Evolutionary conservation across 2,888 invertebrate genomes (phyloP), one percentile per base, ranked within the genome.

Genomic region (Cenopis cana): DNA sequence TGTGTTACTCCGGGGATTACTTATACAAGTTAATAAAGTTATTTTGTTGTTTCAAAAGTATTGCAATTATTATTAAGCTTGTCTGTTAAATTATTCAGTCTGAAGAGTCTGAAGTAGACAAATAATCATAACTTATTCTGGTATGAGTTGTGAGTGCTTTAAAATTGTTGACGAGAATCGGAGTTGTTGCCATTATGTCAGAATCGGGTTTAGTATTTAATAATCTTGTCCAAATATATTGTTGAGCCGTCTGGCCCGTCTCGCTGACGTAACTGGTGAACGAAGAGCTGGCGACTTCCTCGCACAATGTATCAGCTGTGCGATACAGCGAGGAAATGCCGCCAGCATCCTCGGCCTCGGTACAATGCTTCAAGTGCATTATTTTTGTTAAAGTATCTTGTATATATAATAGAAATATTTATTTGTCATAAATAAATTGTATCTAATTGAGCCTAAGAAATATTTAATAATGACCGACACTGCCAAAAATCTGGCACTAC

Each of bases 91-190:
- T 49, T 57, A 57, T 57, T 46, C 18, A 49, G 0, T 49, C 14
- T 24, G 9, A 36, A 54, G 33, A 29, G 24, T 24, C 2, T n/a
- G 24, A 24, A 24, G 2, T n/a, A n/a, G n/a, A 61, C 8, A 18
- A 29, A 9, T 61, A n/a, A n/a, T 41, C 18, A 56, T 56, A 12
- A 46, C 46, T 56, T 56, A 52, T 41, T 60, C 14, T 41, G 56
- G 20, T 12, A n/a, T 36, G 18, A 52, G 41, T 60, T 50, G 24
- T 9, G 36, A 60, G 54, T 54, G 41, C 41, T 68, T 54, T 41
- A 68, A 52, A 60, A 24, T 54, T 68, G 52, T 54, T 68, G 29
- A 68, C 8, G 50, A 52, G 17, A 29, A 68, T 29, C 36, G 1
- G 33, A 56, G 17, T 36, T 57, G 17, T 5, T 18, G 36, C 9